phyloP scores from a whole-genome alignment of 2,888 invertebrate species.

The Pristionchus exspectatus region DNA sequence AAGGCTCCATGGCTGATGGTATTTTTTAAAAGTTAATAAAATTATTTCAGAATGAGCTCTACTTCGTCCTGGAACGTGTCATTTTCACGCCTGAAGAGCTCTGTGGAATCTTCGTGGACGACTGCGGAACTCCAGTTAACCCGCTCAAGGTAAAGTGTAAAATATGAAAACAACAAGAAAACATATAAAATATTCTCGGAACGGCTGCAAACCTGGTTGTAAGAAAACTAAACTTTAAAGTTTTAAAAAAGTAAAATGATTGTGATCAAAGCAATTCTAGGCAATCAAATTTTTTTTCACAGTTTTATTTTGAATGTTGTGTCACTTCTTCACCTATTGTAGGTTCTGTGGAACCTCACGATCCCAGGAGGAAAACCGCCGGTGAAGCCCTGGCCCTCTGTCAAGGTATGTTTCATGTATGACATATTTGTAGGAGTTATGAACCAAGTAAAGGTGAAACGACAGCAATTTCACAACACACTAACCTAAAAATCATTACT shows the following conservation, averaged over 20 bases:
- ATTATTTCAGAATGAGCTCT: conserved; percentile 64
- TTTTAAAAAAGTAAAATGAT: no score
- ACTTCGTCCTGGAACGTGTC: conserved; percentile 66
- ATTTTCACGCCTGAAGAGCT: conserved; percentile 69
- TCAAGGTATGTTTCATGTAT: conserved; percentile 58
- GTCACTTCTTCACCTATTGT: no score
- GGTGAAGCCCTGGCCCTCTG: conserved; percentile 69
- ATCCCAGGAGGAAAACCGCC: conserved; percentile 71
- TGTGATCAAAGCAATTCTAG: no score
- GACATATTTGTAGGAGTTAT: neutral
- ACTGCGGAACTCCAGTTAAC: conserved; percentile 45
- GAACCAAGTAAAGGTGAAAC: no score
- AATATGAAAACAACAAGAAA: no score
- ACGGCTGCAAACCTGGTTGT: no score
- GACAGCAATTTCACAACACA: no score
- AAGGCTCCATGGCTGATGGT: neutral
- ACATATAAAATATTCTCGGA: no score
- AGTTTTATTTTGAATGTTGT: no score
- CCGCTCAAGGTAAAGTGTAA: conserved; percentile 53
- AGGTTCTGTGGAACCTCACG: conserved; percentile 69
- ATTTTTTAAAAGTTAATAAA: neutral
- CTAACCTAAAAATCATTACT: no score
- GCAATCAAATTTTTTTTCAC: no score
- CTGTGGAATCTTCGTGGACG: conserved; percentile 69
- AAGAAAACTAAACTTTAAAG: no score